Evolutionary conservation across 2,797 vertebrate genomes (phyloP), one percentile per base, ranked within the genome.

Genomic region (Scomberomorus guttatus): DNA sequence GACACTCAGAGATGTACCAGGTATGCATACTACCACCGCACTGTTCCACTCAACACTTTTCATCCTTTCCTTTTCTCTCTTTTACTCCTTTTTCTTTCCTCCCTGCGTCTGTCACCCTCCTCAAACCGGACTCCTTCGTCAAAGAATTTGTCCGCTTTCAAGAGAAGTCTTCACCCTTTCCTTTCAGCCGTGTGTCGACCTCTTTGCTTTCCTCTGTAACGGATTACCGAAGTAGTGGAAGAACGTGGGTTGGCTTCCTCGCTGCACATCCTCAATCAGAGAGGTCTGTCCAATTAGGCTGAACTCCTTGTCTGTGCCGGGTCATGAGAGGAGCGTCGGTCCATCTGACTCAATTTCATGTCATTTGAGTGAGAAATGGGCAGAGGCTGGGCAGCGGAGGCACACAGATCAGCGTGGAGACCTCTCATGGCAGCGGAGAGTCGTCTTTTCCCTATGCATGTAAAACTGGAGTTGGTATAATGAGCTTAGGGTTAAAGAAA

Each of bases 211-310:
- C 63, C 66, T 82, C 75, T 62, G 51, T 82, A 78, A 77, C 57
- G n/a, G 65, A 87, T 81, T 69, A 58, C 56, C 11, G 22, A 59
- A 69, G 72, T 62, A 62, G 67, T 50, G 56, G 76, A 68, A 39
- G 62, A 80, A 71, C 32, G 50, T 69, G 54, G 79, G 73, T 60
- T 32, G n/a, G 56, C 69, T 81, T 50, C 76, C 17, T 8, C n/a
- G 17, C 76, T 79, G 69, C 77, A 75, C 84, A 68, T 81, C 76
- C 78, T 85, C 71, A 89, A 76, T 87, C 87, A 65, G 84, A 84
- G 59, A 83, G 81, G 79, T 83, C 86, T 80, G 79, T 87, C 89
- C 90, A 93, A 92, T 93, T 92, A 93, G 84, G 86, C 80, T 91
- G 90, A 93, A 89, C 90, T 90, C 74, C 76, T 75, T 77, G 66